These are phyloP conservation scores for Orthosia incerta DNA, from an alignment of 2,888 invertebrate genomes.

Conservation along the genomic window DNA sequence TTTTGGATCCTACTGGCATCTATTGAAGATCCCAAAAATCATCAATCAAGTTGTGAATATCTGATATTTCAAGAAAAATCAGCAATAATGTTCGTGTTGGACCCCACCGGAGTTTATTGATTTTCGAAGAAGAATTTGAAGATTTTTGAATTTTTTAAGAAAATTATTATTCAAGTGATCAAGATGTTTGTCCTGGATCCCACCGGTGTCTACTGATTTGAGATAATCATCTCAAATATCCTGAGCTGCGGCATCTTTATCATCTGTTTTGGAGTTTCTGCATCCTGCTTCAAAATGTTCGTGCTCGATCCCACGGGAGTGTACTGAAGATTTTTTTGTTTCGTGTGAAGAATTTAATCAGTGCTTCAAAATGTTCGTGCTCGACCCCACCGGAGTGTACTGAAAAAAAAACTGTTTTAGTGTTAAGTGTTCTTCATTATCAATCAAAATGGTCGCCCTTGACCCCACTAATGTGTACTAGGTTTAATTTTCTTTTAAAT, in stretches of 20 bases:
- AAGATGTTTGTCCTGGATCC: constrained; percentile 86
- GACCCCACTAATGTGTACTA: constrained; percentile 82
- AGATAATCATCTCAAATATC: constrained; percentile 47
- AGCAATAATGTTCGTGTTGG: constrained; percentile 81
- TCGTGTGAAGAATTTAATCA: constrained; percentile 66
- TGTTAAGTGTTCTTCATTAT: constrained; percentile 69
- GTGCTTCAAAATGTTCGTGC: constrained; percentile 78
- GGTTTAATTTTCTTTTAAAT: constrained; percentile 67
- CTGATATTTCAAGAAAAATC: constrained; percentile 55
- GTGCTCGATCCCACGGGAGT: constrained; percentile 87
- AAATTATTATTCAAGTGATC: constrained; percentile 63
- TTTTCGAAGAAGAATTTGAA: constrained; percentile 41
- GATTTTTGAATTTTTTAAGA: constrained; percentile 53
- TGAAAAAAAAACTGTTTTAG: constrained; percentile 72
- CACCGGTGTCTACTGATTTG: constrained; percentile 81
- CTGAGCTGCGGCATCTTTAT: constrained; percentile 11
- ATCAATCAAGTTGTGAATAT: constrained; percentile 55
- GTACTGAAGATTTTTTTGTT: constrained; percentile 78
- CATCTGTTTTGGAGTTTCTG: constrained; percentile 40
- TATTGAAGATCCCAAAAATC: constrained; percentile 76
- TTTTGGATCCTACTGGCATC: constrained; percentile 89
- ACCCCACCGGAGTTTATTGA: constrained; percentile 87
- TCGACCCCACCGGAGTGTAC: constrained; percentile 80
- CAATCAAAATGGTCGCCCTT: constrained; percentile 72
- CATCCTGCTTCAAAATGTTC: constrained; percentile 79